Evolutionary conservation across 1,140 invertebrate species (phyloP).

Genomic region (Hyles vespertilio): DNA sequence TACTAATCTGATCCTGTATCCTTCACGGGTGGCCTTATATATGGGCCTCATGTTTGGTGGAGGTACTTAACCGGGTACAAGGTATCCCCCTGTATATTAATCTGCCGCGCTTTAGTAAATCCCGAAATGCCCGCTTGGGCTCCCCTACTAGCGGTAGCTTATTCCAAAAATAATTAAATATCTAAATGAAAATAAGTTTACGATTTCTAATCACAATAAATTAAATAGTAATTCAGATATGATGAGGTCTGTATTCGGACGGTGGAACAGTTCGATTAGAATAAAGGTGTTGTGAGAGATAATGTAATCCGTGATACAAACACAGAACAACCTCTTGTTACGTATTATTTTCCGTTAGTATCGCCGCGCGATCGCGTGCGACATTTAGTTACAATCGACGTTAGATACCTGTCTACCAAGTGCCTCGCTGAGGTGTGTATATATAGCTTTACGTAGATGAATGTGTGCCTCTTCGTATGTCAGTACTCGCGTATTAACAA

Average conservation of each 20-base stretch:
- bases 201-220: no score
- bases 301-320: constrained; percentile 1
- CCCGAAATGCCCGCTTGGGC: no score
- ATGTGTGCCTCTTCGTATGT: constrained; percentile 48
- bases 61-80: no score
- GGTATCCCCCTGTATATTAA: no score
- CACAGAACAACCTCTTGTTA: neutral
- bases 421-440: constrained; percentile 54
- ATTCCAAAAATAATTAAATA: no score
- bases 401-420: constrained; percentile 35
- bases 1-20: no score
- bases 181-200: no score
- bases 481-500: constrained; percentile 8
- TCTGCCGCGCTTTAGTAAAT: no score
- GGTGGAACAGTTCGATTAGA: constrained; percentile 12
- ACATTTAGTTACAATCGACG: neutral
- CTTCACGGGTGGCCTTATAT: no score
- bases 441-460: constrained; percentile 62
- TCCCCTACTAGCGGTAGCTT: no score
- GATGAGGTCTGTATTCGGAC: neutral
- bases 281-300: constrained; percentile 7
- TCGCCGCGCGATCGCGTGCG: neutral
- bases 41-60: no score
- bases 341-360: constrained; percentile 5
- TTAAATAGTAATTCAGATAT: no score